phyloP scores from a whole-genome alignment of 2,888 invertebrate genomes.

The Tipula unca region DNA sequence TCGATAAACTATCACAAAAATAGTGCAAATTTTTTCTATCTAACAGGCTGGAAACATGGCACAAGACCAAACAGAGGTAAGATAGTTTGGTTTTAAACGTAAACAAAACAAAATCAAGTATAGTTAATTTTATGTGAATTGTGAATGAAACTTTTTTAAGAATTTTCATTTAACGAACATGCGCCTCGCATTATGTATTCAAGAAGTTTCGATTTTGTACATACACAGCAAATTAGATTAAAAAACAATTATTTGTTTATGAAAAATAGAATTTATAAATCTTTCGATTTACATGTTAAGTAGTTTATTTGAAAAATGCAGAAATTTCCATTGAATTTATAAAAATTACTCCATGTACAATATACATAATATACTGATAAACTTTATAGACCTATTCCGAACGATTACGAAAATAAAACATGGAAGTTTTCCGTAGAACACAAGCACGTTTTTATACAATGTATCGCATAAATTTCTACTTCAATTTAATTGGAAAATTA shows the following conservation, averaged over 20 bases:
- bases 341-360: not conserved
- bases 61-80: too few species aligned
- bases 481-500: not conserved
- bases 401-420: slow-evolving; percentile 2
- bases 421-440: not conserved
- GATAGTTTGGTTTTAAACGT: not conserved
- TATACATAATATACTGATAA: not conserved
- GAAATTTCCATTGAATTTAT: not conserved
- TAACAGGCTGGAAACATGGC: too few species aligned
- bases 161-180: not conserved
- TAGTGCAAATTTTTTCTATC: too few species aligned
- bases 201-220: not conserved
- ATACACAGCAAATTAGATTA: not conserved
- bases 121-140: not conserved
- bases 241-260: not conserved
- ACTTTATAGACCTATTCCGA: not conserved
- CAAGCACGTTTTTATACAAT: not conserved
- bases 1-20: too few species aligned
- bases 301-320: not conserved
- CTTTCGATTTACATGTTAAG: not conserved
- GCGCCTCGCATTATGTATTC: not conserved
- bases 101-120: slow-evolving; percentile 2
- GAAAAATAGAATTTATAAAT: not conserved
- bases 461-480: not conserved
- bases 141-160: not conserved